Evolutionary conservation across 2,888 invertebrate species (phyloP).

Genomic region (Ypsolopha sequella): DNA sequence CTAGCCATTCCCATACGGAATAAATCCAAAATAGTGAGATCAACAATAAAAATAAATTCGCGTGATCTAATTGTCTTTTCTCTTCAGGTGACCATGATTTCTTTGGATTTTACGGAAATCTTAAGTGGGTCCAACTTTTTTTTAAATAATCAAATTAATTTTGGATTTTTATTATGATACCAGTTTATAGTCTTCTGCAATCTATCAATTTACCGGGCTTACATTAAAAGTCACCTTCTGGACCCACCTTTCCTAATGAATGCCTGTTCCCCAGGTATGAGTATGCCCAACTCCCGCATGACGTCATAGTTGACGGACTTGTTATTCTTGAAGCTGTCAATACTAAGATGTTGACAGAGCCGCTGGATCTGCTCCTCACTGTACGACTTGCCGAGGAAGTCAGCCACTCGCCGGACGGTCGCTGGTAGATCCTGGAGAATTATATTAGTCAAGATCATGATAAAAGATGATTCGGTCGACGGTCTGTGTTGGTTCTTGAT

Average conservation of each 20-base stretch:
- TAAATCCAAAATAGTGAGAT: too few relatives aligned
- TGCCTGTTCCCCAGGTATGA: conserved; percentile 66
- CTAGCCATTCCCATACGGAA: too few relatives aligned
- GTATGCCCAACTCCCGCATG: conserved; percentile 72
- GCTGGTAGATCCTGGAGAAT: conserved; percentile 69
- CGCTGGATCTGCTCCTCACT: conserved; percentile 68
- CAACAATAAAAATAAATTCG: too few relatives aligned
- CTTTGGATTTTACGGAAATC: too few relatives aligned
- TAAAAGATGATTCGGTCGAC: not conserved
- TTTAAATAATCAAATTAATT: too few relatives aligned
- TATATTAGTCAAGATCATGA: not conserved
- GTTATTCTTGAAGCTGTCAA: conserved; percentile 86
- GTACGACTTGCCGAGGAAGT: conserved; percentile 73
- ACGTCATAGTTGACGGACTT: conserved; percentile 81
- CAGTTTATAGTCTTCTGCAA: too few relatives aligned
- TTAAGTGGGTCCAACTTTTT: too few relatives aligned
- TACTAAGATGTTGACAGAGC: conserved; percentile 80
- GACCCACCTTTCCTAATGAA: conserved; percentile 62
- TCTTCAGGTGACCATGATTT: too few relatives aligned
- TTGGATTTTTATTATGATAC: too few relatives aligned
- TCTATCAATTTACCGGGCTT: too few relatives aligned
- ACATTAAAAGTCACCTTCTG: too few relatives aligned
- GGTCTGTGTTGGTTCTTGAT: not conserved
- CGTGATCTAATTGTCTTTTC: too few relatives aligned
- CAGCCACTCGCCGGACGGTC: conserved; percentile 69